Conservation (phyloP, 2,888 invertebrate species). For the Drosophila recens region DNA sequence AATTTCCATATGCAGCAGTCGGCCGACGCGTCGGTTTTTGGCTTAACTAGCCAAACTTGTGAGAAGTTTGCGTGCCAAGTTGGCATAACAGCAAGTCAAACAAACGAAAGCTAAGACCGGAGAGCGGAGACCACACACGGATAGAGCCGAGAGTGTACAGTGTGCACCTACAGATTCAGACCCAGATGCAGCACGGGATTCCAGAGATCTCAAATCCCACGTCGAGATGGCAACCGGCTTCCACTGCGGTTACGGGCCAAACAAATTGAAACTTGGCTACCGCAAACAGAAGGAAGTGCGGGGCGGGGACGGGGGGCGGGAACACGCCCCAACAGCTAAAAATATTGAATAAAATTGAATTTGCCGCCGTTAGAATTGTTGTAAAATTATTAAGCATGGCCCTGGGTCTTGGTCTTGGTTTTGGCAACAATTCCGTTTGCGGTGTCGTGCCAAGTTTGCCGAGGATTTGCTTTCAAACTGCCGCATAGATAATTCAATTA, state of each 20-base stretch:
- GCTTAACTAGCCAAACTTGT: slow-evolving; percentile 76
- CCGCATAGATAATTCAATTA: slow-evolving; percentile 72
- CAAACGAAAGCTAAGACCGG: slow-evolving; percentile 57
- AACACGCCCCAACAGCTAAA: slow-evolving; percentile 56
- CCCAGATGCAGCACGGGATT: slow-evolving; percentile 30
- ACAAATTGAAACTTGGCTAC: slow-evolving; percentile 67
- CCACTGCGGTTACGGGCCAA: slow-evolving; percentile 51
- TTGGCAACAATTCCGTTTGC: slow-evolving; percentile 63
- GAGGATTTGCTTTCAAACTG: slow-evolving; percentile 34
- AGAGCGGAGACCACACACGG: slow-evolving; percentile 46
- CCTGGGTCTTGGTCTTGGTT: slow-evolving; percentile 24
- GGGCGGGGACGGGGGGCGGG: not conserved
- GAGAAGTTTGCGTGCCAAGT: slow-evolving; percentile 76
- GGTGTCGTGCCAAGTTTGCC: slow-evolving; percentile 57
- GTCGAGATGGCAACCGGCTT: slow-evolving; percentile 21
- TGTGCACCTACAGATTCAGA: slow-evolving; percentile 28
- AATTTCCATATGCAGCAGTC: slow-evolving; percentile 72
- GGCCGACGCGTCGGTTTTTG: slow-evolving; percentile 53
- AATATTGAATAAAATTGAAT: slow-evolving; percentile 79
- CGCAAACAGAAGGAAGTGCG: slow-evolving; percentile 38
- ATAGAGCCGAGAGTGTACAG: slow-evolving; percentile 15
- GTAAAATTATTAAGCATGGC: slow-evolving; percentile 72
- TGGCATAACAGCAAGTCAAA: slow-evolving; percentile 74
- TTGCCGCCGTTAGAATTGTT: slow-evolving; percentile 58
- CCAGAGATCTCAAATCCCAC: slow-evolving; percentile 28